These are phyloP conservation scores for Alentia gelatinosa DNA, from an alignment of 2,888 invertebrate species.

Conservation along the genomic window DNA sequence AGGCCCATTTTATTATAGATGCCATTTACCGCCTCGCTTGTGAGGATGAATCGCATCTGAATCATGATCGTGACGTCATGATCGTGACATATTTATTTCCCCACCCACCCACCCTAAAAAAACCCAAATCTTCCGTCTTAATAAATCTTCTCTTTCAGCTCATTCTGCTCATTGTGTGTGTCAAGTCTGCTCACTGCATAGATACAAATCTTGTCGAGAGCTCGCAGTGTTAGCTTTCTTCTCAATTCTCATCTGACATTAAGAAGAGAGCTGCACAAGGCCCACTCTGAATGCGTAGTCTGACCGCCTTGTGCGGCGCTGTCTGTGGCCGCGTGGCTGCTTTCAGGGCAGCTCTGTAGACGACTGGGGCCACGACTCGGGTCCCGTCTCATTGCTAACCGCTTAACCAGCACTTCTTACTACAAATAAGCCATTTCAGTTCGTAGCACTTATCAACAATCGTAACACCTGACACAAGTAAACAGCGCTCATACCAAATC, in stretches of 20 bases:
- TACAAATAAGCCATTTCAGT: background rate
- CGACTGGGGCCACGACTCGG: no score
- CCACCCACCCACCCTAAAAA: background rate
- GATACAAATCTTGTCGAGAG: no score
- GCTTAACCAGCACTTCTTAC: background rate
- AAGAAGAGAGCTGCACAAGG: no score
- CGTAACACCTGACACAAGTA: background rate
- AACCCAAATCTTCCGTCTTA: background rate
- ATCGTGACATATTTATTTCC: no score
- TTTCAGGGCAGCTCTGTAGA: no score
- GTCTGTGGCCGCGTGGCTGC: no score
- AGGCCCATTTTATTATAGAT: slow-evolving; percentile 8
- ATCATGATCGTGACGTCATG: no score
- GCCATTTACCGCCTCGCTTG: background rate
- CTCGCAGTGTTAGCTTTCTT: no score
- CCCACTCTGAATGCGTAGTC: no score
- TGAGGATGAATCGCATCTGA: background rate
- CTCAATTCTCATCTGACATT: no score
- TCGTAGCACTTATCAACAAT: background rate
- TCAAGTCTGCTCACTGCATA: background rate
- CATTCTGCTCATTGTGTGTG: background rate
- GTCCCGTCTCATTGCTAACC: background rate
- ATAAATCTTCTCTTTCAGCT: slow-evolving; percentile 28
- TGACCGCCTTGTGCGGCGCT: no score
- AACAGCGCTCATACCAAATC: no score